Percentiles rank a stretch among this genome's conserved stretches.
phyloP scores from a whole-genome alignment of 2,888 invertebrate species.

The Metallyticus violacea region DNA sequence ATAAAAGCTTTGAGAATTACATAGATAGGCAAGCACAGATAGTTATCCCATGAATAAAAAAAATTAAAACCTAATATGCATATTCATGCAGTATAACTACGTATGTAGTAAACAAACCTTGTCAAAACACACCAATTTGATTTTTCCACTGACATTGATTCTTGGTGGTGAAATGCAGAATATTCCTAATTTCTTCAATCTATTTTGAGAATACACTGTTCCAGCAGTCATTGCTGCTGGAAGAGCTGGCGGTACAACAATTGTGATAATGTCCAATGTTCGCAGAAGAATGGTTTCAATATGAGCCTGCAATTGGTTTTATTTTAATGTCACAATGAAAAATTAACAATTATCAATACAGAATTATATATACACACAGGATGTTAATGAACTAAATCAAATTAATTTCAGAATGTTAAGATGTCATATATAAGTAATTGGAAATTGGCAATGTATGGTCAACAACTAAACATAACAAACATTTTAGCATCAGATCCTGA shows the following conservation, averaged over 20 bases:
- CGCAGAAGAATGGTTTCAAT: constrained; percentile 66
- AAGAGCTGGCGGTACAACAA: constrained; percentile 88
- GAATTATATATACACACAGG: too few species aligned
- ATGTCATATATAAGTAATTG: too few species aligned
- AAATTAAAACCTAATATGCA: too few species aligned
- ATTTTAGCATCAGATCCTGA: too few species aligned
- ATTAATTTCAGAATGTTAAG: neutral
- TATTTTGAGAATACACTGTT: constrained; percentile 71
- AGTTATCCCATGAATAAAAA: too few species aligned
- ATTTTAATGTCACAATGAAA: neutral
- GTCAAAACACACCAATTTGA: constrained; percentile 84
- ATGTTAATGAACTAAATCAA: neutral
- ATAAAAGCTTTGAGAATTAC: too few species aligned
- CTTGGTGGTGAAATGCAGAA: constrained; percentile 77
- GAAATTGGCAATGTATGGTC: too few species aligned
- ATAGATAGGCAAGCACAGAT: too few species aligned
- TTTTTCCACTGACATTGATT: constrained; percentile 75
- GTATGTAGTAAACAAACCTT: constrained; percentile 59
- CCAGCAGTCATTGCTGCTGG: constrained; percentile 87
- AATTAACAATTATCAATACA: neutral
- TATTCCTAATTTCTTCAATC: constrained; percentile 64
- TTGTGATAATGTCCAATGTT: constrained; percentile 86
- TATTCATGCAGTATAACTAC: neutral
- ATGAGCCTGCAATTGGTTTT: constrained; percentile 47
- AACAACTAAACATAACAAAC: neutral